Conservation (phyloP, 1,140 invertebrate genomes). For the Coptotermes formosanus region DNA sequence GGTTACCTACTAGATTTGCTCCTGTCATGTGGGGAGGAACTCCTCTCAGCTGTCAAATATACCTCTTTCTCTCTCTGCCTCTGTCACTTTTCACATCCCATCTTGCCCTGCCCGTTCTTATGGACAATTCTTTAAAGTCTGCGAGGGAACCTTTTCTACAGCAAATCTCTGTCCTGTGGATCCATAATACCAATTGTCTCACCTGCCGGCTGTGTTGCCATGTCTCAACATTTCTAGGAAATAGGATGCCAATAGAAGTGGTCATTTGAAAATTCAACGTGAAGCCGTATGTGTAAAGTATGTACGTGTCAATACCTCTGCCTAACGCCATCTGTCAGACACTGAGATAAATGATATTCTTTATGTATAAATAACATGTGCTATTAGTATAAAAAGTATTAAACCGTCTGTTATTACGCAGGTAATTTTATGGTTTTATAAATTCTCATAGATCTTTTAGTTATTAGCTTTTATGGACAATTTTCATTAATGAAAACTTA, state of each 20-base stretch:
- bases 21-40: background rate
- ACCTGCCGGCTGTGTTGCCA: background rate
- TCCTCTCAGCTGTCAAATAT: background rate
- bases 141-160: background rate
- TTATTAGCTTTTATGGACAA: no score
- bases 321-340: no score
- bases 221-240: background rate
- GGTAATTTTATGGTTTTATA: no score
- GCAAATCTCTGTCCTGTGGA: background rate
- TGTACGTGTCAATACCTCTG: no score
- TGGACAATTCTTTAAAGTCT: conserved; percentile 7
- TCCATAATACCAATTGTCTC: background rate
- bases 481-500: no score
- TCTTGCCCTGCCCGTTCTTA: background rate
- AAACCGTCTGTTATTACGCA: no score
- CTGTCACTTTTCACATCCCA: background rate
- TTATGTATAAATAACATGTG: no score
- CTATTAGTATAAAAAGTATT: no score
- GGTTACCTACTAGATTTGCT: conserved; percentile 1
- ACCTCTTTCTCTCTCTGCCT: background rate
- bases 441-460: no score
- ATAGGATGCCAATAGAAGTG: background rate
- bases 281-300: no score
- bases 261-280: no score
- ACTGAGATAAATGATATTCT: no score